Base-by-base conservation (phyloP, 2,113 vertebrate species). In the Dipodomys merriami region DNA sequence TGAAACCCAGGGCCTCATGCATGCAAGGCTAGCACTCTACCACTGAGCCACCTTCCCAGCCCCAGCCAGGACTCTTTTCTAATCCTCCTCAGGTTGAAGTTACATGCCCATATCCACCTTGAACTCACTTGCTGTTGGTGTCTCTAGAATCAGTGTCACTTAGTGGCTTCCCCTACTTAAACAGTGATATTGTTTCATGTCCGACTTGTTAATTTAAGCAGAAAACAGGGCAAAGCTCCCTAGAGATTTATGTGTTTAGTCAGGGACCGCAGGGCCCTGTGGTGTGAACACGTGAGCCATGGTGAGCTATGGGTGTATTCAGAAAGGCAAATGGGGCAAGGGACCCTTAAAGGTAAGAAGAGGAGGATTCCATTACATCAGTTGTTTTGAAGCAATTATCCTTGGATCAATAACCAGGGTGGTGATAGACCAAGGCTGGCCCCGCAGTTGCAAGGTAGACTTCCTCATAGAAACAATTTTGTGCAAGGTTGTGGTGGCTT, bases 51-150 rank as follows among this genome's bases (percentile, higher is more conserved):
- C 39, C 39, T 39, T 39, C 39, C 39, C 39, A 39, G 39, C 39
- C 39, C 39, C 39, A 39, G 20, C 19, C 7, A 74, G 67, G 68
- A 39, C 6, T 1, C 8, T 44, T 18, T 33, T 65, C 16, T 35
- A 33, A 49, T 10, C 60, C 39, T 49, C 27, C 23, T 0, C 1
- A 4, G 16, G 33, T 6, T 29, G 12, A n/a, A 29, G 30, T 4
- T 9, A 35, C 44, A 19, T 8, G 22, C 10, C 62, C 33, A 16
- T 15, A 0, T 16, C 33, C 25, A 62, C 46, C 4, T 72, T 23
- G 33, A 5, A 2, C 11, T 46, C 25, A 10, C 16, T 27, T 25
- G 39, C 33, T 20, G 8, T 23, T 49, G 25, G 15, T 35, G 49
- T 9, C 7, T 19, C 44, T 65, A 57, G 69, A 81, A 27, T 23